Base-by-base conservation (phyloP, 2,113 vertebrate species). In the Leptobrachium leishanense region DNA sequence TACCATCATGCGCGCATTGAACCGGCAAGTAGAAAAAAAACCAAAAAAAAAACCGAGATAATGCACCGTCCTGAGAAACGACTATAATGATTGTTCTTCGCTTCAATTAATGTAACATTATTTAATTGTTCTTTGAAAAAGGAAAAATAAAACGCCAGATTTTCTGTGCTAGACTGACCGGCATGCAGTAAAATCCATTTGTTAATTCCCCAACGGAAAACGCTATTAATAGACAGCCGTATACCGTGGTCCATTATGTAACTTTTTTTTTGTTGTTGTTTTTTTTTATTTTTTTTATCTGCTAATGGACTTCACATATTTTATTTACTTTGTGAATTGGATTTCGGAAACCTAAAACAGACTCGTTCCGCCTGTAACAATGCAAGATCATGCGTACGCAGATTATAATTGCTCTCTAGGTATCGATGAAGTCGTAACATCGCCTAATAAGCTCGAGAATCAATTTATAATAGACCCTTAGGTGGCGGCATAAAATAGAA, bases 401-500 rank as follows among this genome's bases (percentile, higher is more conserved):
- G 43, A 81, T 81, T 68, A 74, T 81, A 81, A 74, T 81, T 74
- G 71, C 72, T 74, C 78, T 81, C 71, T 31, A 62, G 78, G 64
- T 55, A 81, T 68, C 63, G 57, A 2, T 13, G 53, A 41, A 67
- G 78, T 54, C 64, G 63, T 81, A 74, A 74, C 72, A 59, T 59
- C 40, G 65, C 64, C 55, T 81, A 74, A 81, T 81, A 70, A 81
- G 78, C 53, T 31, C 64, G 57, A 50, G 41, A 81, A 81, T 72
- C 64, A 74, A 81, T 81, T 74, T 81, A 68, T 74, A 81, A 40
- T 53, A 81, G 73, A 81, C 71, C 71, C 71, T 81, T 81, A 81
- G 78, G 78, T 81, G 71, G 78, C 78, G 74, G 71, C 72, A 81
- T 74, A 68, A 81, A 81, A 50, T 72, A 74, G 71, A 20, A 31